These are phyloP conservation scores for Rhagonycha lutea DNA, from an alignment of 2,888 invertebrate species.

Conservation along the genomic window DNA sequence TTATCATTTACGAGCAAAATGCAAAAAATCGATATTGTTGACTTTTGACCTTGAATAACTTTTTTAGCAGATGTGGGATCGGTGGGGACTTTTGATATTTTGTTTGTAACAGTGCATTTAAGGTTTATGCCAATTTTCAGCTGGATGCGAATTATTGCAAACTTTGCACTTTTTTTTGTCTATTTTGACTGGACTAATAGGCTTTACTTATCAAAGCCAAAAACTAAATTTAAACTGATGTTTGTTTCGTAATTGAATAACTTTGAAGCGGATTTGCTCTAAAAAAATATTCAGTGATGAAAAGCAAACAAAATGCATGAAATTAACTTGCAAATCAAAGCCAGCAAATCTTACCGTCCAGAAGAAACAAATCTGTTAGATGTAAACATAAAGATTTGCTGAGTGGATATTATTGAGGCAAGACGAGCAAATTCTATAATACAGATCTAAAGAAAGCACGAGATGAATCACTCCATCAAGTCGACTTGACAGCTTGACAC, in stretches of 20 bases:
- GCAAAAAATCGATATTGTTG: too few relatives aligned
- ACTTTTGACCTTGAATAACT: too few relatives aligned
- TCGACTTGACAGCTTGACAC: conserved; percentile 33
- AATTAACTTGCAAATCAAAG: background rate
- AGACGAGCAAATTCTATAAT: conserved; percentile 28
- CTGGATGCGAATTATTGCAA: too few relatives aligned
- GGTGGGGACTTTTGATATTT: too few relatives aligned
- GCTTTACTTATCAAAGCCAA: background rate
- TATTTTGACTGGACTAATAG: too few relatives aligned
- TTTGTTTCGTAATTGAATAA: background rate
- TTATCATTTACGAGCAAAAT: too few relatives aligned
- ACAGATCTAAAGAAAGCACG: conserved; percentile 29
- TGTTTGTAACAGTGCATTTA: too few relatives aligned
- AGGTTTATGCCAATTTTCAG: too few relatives aligned
- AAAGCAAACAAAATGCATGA: background rate
- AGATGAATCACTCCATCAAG: conserved; percentile 37
- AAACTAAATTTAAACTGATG: background rate
- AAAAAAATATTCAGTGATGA: background rate
- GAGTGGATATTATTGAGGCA: conserved; percentile 15
- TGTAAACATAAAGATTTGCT: conserved; percentile 15
- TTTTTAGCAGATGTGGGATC: too few relatives aligned
- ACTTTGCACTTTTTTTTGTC: too few relatives aligned
- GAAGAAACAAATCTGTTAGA: conserved; percentile 9
- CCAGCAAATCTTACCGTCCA: background rate
- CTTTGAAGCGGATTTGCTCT: background rate